These are phyloP conservation scores for Trissolcus japonicus DNA, from an alignment of 2,888 invertebrate genomes.

Conservation along the genomic window DNA sequence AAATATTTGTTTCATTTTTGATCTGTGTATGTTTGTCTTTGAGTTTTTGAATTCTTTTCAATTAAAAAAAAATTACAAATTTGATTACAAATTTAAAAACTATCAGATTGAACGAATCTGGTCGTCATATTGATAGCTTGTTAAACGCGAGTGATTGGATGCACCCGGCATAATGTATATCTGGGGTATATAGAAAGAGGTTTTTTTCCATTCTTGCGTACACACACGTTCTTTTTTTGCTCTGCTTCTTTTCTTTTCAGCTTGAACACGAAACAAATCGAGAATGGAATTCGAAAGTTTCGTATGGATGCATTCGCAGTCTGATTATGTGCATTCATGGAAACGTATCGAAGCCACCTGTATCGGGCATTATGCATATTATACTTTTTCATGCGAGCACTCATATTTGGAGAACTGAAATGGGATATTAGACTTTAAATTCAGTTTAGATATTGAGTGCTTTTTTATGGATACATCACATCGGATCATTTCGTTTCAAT, in stretches of 20 bases:
- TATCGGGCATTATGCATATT: constrained; percentile 22
- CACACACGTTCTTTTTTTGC: not conserved
- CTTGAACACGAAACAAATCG: constrained; percentile 22
- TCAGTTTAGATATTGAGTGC: not conserved
- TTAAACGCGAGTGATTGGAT: constrained; percentile 21
- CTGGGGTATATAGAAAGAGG: no score
- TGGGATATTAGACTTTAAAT: constrained; percentile 1
- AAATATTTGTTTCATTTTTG: no score
- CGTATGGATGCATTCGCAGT: constrained; percentile 33
- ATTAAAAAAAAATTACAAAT: no score
- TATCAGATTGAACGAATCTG: no score
- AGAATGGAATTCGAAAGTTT: constrained; percentile 42
- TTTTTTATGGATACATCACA: no score
- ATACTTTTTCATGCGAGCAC: constrained; percentile 27
- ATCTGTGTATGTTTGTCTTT: no score
- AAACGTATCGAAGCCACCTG: constrained; percentile 35
- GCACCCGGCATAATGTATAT: not conserved
- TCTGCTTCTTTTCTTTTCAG: constrained; percentile 17
- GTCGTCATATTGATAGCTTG: constrained; percentile 16
- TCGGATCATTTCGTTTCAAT: no score
- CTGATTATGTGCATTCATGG: constrained; percentile 41
- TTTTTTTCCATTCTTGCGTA: no score
- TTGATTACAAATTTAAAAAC: no score
- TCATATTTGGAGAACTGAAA: constrained; percentile 13
- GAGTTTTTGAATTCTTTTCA: no score